Conservation (phyloP, 2,888 invertebrate species). For the Andrena haemorrhoa region DNA sequence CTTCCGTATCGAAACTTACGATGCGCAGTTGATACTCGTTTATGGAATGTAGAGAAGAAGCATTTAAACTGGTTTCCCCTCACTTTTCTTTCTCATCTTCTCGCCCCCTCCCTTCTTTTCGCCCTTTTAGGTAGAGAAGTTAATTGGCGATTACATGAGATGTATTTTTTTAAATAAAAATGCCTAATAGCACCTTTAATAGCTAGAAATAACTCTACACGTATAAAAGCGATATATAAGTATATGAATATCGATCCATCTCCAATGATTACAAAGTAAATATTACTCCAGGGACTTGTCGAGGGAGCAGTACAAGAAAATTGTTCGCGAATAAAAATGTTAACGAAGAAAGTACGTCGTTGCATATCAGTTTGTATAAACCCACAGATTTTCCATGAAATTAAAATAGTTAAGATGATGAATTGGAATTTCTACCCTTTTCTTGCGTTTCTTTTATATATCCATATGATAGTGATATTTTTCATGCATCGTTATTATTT, state of each 20-base stretch:
- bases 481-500: too few species aligned
- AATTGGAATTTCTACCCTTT: neutral
- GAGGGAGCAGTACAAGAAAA: neutral
- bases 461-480: neutral
- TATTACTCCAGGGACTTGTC: neutral
- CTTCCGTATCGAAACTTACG: conserved; percentile 16
- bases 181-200: conserved; percentile 35
- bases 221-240: conserved; percentile 13
- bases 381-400: conserved; percentile 3
- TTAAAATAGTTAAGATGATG: neutral
- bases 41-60: conserved; percentile 20
- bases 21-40: conserved; percentile 28
- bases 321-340: conserved; percentile 32
- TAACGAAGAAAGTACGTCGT: conserved; percentile 13
- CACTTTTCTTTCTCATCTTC: neutral
- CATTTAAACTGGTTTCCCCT: neutral
- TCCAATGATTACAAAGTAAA: conserved; percentile 7
- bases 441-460: neutral
- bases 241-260: conserved; percentile 27
- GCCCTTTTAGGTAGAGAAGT: neutral
- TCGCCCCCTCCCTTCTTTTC: neutral
- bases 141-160: conserved; percentile 10
- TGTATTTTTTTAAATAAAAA: conserved; percentile 25
- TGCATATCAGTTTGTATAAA: conserved; percentile 28
- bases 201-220: conserved; percentile 22